Conservation (phyloP, 2,113 vertebrate species). For the Dromas ardeola region DNA sequence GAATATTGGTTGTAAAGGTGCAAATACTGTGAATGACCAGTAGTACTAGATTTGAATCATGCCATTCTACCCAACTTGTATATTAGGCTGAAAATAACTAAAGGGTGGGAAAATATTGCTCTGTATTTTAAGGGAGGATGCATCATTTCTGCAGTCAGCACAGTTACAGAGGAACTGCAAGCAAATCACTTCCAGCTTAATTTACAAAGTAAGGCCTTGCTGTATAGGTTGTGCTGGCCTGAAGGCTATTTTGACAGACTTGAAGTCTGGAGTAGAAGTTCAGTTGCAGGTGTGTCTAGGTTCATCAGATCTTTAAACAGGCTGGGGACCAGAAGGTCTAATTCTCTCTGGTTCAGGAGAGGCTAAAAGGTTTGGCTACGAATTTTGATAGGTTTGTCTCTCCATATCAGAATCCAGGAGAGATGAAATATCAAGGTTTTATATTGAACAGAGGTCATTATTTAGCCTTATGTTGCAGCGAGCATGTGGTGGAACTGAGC, state of each 20-base stretch:
- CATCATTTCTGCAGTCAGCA: not conserved
- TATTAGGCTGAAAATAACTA: not conserved
- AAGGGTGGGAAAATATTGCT: not conserved
- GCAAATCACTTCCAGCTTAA: not conserved
- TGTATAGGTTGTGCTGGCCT: not conserved
- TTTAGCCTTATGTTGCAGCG: not conserved
- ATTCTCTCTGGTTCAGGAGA: conserved; percentile 22
- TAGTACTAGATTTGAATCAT: not conserved
- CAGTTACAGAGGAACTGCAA: not conserved
- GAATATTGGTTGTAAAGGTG: not conserved
- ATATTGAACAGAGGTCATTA: not conserved
- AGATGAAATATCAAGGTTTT: not conserved
- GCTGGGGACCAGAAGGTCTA: conserved; percentile 11
- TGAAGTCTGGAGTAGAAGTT: not conserved
- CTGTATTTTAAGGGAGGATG: not conserved
- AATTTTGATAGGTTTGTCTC: not conserved
- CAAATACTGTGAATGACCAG: not conserved
- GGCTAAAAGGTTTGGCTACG: not conserved
- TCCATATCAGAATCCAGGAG: not conserved
- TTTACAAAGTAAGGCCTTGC: not conserved
- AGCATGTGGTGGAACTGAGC: not conserved
- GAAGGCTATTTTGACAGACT: not conserved
- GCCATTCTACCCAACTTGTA: not conserved
- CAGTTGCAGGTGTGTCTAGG: not conserved
- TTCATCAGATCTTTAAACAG: conserved; percentile 27